phyloP scores from a whole-genome alignment of 1,140 invertebrate genomes.

The Lamellibrachia luymesi region DNA sequence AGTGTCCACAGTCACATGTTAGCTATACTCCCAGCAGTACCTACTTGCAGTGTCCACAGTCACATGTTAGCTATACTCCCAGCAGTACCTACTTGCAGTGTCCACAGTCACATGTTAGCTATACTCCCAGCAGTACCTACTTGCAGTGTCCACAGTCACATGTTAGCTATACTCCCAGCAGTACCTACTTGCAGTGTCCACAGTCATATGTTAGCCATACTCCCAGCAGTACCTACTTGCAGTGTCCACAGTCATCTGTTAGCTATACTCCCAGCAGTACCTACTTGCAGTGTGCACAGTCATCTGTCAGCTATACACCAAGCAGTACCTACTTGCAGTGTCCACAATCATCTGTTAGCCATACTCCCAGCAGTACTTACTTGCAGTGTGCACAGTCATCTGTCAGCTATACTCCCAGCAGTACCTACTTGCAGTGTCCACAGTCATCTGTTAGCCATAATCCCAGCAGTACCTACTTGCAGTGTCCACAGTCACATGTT shows the following conservation, averaged over 20 bases:
- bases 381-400: background rate
- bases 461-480: background rate
- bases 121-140: background rate
- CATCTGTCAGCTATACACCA: too few relatives aligned
- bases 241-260: background rate
- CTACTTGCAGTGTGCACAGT: background rate
- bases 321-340: background rate
- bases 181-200: background rate
- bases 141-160: background rate
- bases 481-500: background rate
- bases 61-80: too few relatives aligned
- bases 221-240: background rate
- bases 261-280: background rate
- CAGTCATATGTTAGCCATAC: too few relatives aligned
- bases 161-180: too few relatives aligned
- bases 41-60: background rate
- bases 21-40: background rate
- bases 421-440: background rate
- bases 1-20: background rate
- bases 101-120: background rate
- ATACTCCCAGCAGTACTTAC: background rate
- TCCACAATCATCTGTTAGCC: background rate
- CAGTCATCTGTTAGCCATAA: background rate
- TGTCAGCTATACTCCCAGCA: too few relatives aligned
- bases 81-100: background rate